phyloP scores from a whole-genome alignment of 2,797 vertebrate species.

The Chelmon rostratus region DNA sequence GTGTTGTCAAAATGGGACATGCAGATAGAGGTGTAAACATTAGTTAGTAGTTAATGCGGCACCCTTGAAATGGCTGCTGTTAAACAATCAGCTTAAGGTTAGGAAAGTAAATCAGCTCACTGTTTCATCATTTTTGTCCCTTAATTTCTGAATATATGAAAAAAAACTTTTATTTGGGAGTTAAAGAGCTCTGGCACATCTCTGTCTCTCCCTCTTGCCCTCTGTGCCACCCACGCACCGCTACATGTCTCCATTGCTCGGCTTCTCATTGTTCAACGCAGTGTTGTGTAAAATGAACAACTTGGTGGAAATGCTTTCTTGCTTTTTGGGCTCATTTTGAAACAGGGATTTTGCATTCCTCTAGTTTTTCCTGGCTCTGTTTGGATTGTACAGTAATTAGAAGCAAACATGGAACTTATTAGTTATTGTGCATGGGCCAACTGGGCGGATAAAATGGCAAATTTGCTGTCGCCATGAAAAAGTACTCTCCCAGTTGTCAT shows the following conservation, averaged over 20 bases:
- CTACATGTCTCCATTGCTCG: conserved; percentile 53
- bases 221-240: conserved; percentile 68
- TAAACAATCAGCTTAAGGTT: conserved; percentile 14
- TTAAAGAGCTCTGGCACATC: conserved; percentile 50
- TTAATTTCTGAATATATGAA: conserved; percentile 5
- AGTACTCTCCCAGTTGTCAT: conserved; percentile 2
- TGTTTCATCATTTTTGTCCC: conserved; percentile 15
- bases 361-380: neutral
- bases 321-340: conserved; percentile 46
- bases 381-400: conserved; percentile 20
- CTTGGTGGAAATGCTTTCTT: conserved; percentile 52
- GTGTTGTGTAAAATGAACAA: conserved; percentile 71
- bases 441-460: neutral
- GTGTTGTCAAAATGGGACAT: conserved; percentile 38
- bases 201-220: conserved; percentile 59
- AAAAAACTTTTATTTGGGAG: conserved; percentile 49
- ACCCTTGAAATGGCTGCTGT: neutral
- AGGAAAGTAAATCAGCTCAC: conserved; percentile 16
- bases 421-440: conserved; percentile 21
- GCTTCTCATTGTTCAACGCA: conserved; percentile 62
- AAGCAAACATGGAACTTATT: conserved; percentile 35
- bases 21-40: conserved; percentile 7
- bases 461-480: conserved; percentile 21
- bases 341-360: conserved; percentile 36
- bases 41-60: neutral